Conservation (phyloP, 30 jellyfish, hydroid and myxozoan species). For the Phacellophora camtschatica region DNA sequence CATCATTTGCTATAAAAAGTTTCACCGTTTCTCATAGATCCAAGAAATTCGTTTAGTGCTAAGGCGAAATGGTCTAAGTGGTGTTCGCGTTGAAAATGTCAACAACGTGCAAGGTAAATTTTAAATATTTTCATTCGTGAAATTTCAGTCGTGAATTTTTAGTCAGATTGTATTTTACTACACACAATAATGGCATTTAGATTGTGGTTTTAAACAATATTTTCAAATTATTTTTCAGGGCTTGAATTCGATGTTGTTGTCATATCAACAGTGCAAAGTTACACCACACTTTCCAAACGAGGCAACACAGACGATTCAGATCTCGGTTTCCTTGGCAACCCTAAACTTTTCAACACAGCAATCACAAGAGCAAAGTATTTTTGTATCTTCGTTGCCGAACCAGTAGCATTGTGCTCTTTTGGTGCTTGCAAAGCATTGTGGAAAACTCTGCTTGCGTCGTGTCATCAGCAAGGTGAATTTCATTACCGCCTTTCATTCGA, state of each 20-base stretch:
- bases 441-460: slow-evolving; percentile 56
- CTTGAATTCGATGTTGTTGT: slow-evolving; percentile 69
- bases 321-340: slow-evolving; percentile 66
- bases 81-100: slow-evolving; percentile 75
- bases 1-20: too few relatives aligned
- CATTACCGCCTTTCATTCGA: slow-evolving; percentile 29
- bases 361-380: slow-evolving; percentile 73
- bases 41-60: slow-evolving; percentile 56
- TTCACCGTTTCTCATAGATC: slow-evolving; percentile 11
- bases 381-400: slow-evolving; percentile 60
- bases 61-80: slow-evolving; percentile 45
- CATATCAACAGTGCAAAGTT: slow-evolving; percentile 70
- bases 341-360: slow-evolving; percentile 78
- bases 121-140: not conserved
- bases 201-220: too few relatives aligned
- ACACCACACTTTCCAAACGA: not conserved
- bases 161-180: too few relatives aligned
- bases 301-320: not conserved
- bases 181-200: too few relatives aligned
- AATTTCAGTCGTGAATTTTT: too few relatives aligned
- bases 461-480: slow-evolving; percentile 51
- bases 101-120: slow-evolving; percentile 68
- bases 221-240: slow-evolving; percentile 37
- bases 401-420: slow-evolving; percentile 60
- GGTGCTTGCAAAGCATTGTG: slow-evolving; percentile 78